A percentile compares a stretch with the other conserved stretches of the same genome.
These are phyloP conservation scores for Pseudorhombus dupliciocellatus DNA, from an alignment of 2,113 vertebrate genomes.

Conservation along the genomic window DNA sequence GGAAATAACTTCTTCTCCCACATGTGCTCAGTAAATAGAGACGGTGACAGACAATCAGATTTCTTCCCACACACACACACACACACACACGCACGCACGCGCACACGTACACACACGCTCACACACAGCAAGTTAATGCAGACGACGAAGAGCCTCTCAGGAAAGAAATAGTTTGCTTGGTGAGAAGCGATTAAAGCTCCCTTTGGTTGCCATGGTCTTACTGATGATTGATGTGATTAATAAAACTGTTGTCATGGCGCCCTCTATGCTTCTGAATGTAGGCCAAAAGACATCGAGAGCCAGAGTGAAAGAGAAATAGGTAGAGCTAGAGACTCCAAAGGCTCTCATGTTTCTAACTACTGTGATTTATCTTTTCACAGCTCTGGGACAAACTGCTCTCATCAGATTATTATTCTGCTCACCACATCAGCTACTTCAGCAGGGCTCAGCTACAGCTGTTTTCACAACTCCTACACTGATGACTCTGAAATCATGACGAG, in stretches of 20 bases:
- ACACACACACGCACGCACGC: slow-evolving; percentile 8
- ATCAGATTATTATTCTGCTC: slow-evolving; percentile 66
- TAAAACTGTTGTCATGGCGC: slow-evolving; percentile 78
- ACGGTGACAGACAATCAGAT: slow-evolving; percentile 61
- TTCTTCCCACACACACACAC: slow-evolving; percentile 28
- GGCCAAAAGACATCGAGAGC: slow-evolving; percentile 52
- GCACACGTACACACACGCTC: slow-evolving; percentile 8
- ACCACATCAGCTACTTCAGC: slow-evolving; percentile 37
- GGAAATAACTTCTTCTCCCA: slow-evolving; percentile 50
- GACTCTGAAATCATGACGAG: slow-evolving; percentile 18
- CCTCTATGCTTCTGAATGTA: slow-evolving; percentile 61
- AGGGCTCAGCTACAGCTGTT: slow-evolving; percentile 13
- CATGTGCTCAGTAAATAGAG: slow-evolving; percentile 13
- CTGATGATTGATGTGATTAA: slow-evolving; percentile 84
- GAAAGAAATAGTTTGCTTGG: slow-evolving; percentile 65
- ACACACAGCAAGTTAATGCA: slow-evolving; percentile 62
- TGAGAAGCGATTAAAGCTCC: slow-evolving; percentile 72
- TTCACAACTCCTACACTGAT: slow-evolving; percentile 16
- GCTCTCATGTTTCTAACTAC: slow-evolving; percentile 44
- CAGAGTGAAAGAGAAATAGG: slow-evolving; percentile 22
- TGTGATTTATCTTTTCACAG: slow-evolving; percentile 58
- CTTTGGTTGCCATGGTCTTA: slow-evolving; percentile 69
- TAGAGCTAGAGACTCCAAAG: slow-evolving; percentile 50
- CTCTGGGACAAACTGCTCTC: slow-evolving; percentile 51
- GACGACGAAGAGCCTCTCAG: slow-evolving; percentile 60